Evolutionary conservation across 2,113 vertebrate species (phyloP), one percentile per base, ranked within the genome.

Genomic region (Grammomys dolichurus): DNA sequence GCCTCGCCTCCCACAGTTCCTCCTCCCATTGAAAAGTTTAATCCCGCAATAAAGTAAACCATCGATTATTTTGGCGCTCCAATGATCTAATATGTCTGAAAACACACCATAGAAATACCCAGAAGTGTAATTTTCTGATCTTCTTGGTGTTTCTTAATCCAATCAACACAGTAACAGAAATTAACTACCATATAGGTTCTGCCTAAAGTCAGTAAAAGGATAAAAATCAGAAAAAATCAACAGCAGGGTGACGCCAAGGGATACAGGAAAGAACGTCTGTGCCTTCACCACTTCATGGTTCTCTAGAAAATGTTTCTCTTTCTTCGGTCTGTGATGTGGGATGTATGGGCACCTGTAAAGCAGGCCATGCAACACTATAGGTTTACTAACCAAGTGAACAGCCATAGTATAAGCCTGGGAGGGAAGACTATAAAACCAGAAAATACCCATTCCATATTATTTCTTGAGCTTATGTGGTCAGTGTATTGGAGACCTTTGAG

Each of bases 361-460:
- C 36, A 17, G 14, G 19, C 9, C 0, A 0, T 19, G 4, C 40
- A 22, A 22, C 56, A 51, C 40, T n/a, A 8, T 17, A 51, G 63
- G 51, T 54, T 86, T 5, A 17, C 24, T 22, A 48, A 1, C 1
- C 33, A 56, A 48, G 43, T 51, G 1, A 24, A 8, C 63, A 36
- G 19, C 22, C 3, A 43, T 0, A 0, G 36, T 17, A 7, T 4
- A 31, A 33, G 12, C 54, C 63, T 5, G 9, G 4, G 36, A 43
- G 51, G 43, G 13, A 22, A 84, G 14, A 48, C 19, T 33, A 7
- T 76, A 31, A 60, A 43, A 67, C 16, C 26, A 58, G 76, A 51
- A 1, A 17, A 0, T 3, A 8, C 16, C 24, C 56, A 0, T 36
- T 46, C 48, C 67, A 0, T 24, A 51, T 3, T 3, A 10, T 80